Conservation (phyloP, 2,888 invertebrate genomes). For the Zaprionus lineosus region DNA sequence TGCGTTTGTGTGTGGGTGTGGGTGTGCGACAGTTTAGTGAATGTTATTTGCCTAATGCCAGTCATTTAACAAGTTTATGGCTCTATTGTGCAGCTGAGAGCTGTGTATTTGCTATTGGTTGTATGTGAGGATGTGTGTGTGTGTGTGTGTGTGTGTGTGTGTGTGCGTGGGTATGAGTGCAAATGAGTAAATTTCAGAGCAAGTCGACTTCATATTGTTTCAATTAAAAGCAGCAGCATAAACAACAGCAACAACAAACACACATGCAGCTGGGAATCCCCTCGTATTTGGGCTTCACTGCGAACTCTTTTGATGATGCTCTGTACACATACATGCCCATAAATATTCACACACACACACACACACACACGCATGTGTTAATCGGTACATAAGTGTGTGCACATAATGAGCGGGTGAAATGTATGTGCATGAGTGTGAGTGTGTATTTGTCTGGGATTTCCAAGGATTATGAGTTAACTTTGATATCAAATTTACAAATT, state of each 20-base stretch:
- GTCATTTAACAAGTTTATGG: conserved; percentile 64
- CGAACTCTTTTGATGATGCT: conserved; percentile 51
- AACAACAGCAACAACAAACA: conserved; percentile 25
- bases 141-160: no score
- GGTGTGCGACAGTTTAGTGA: conserved; percentile 22
- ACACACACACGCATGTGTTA: background rate
- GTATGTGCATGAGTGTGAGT: background rate
- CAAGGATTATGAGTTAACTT: conserved; percentile 54
- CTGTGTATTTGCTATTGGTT: conserved; percentile 42
- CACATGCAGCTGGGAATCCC: conserved; percentile 3
- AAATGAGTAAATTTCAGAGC: conserved; percentile 51
- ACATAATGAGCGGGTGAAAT: no score
- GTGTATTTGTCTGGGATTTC: conserved; percentile 23
- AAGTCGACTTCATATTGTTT: conserved; percentile 66
- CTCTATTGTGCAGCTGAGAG: conserved; percentile 60
- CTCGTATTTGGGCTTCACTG: conserved; percentile 23
- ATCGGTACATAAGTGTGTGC: background rate
- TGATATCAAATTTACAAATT: conserved; percentile 58
- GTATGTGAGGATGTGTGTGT: no score
- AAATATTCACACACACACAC: background rate
- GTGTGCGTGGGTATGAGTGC: conserved; percentile 11
- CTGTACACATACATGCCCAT: no score
- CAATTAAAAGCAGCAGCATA: conserved; percentile 61
- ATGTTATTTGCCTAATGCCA: conserved; percentile 47
- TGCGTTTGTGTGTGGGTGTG: background rate